These are phyloP conservation scores for Mya arenaria DNA, from an alignment of 1,140 invertebrate species.

Conservation along the genomic window DNA sequence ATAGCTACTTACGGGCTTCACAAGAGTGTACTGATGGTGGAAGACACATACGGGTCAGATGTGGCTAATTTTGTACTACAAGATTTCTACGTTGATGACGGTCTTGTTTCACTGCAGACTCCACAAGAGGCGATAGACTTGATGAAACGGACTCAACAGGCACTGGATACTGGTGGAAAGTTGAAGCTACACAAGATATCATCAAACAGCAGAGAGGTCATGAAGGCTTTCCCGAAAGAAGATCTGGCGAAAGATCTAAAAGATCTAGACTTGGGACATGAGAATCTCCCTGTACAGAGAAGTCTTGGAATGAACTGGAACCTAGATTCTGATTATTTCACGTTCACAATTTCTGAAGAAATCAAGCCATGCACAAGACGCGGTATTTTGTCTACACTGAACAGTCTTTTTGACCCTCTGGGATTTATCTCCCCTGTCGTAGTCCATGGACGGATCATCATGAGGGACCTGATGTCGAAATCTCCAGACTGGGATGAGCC, in stretches of 20 bases:
- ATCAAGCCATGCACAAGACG: constrained; percentile 48
- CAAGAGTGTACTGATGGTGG: not conserved
- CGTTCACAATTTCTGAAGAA: constrained; percentile 18
- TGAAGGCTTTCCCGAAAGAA: constrained; percentile 36
- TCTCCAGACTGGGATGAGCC: constrained; percentile 56
- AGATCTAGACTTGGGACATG: constrained; percentile 13
- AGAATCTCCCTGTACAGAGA: constrained; percentile 17
- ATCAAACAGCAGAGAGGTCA: constrained; percentile 37
- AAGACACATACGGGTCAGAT: constrained; percentile 13
- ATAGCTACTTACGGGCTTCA: constrained; percentile 15
- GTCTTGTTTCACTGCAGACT: not conserved
- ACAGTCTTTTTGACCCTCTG: constrained; percentile 56
- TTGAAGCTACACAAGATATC: constrained; percentile 51
- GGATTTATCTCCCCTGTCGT: constrained; percentile 57
- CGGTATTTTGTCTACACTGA: constrained; percentile 57
- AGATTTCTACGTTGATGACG: constrained; percentile 40
- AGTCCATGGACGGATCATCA: constrained; percentile 52
- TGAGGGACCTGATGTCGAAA: constrained; percentile 59
- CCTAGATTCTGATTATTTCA: constrained; percentile 44
- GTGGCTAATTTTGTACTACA: constrained; percentile 37
- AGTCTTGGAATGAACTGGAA: constrained; percentile 49
- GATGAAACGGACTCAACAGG: not conserved
- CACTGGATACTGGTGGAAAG: not conserved
- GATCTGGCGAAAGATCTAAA: constrained; percentile 25
- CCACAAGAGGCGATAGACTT: not conserved